phyloP scores from a whole-genome alignment of 2,888 invertebrate species.

The Stratiomys singularior region DNA sequence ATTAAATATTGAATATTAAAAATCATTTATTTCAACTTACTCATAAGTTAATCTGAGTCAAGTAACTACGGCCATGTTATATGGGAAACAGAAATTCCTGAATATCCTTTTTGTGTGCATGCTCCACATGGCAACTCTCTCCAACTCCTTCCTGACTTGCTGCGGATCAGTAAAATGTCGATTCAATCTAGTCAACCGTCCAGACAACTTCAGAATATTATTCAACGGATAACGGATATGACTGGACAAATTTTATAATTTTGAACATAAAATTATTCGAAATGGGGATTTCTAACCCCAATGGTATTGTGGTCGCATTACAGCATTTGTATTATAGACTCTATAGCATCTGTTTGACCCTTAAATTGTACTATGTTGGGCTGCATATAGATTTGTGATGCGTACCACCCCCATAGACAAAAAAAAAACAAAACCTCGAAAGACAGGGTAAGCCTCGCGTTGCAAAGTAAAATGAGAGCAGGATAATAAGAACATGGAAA shows the following conservation, averaged over 20 bases:
- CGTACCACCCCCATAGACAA: too few species aligned
- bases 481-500: not conserved
- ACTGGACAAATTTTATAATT: slow-evolving; percentile 47
- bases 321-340: slow-evolving; percentile 3
- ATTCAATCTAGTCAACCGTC: slow-evolving; percentile 28
- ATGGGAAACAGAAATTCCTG: too few species aligned
- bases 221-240: slow-evolving; percentile 39
- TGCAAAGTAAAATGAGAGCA: not conserved
- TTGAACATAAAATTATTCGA: slow-evolving; percentile 32
- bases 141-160: too few species aligned
- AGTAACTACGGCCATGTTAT: too few species aligned
- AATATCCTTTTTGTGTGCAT: too few species aligned
- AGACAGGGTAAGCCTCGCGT: not conserved
- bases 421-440: not conserved
- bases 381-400: not conserved
- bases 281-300: slow-evolving; percentile 19
- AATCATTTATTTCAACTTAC: not conserved
- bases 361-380: slow-evolving; percentile 2
- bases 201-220: slow-evolving; percentile 25
- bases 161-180: slow-evolving; percentile 7
- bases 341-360: slow-evolving; percentile 46
- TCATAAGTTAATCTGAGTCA: not conserved
- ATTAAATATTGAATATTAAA: too few species aligned
- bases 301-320: slow-evolving; percentile 14
- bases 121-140: not conserved